Conservation (phyloP, 2,888 invertebrate species). For the Ferrisia virgata region DNA sequence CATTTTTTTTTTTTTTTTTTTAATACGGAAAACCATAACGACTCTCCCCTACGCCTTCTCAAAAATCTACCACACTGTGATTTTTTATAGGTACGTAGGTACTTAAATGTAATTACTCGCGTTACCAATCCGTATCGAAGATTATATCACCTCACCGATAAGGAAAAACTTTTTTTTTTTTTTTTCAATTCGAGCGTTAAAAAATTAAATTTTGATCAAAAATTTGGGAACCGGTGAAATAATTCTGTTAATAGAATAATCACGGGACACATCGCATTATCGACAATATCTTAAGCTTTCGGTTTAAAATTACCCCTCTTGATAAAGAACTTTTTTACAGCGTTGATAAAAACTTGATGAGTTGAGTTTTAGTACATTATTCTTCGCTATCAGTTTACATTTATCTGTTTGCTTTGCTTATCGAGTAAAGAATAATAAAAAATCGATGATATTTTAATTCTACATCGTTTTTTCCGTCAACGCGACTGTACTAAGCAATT, state of each 20-base stretch:
- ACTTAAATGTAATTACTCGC: too few relatives aligned
- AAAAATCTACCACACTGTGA: too few relatives aligned
- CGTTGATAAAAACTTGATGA: slow-evolving; percentile 10
- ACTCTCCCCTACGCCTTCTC: too few relatives aligned
- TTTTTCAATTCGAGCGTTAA: too few relatives aligned
- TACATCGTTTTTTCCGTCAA: not conserved
- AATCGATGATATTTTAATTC: slow-evolving; percentile 11
- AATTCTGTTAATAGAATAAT: slow-evolving; percentile 8
- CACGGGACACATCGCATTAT: slow-evolving; percentile 28
- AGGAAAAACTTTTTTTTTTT: too few relatives aligned
- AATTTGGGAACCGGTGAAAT: slow-evolving; percentile 24
- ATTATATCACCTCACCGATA: too few relatives aligned
- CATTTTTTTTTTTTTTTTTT: too few relatives aligned
- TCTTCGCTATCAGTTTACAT: slow-evolving; percentile 8
- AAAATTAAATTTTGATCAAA: not conserved
- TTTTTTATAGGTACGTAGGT: too few relatives aligned
- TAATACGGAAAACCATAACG: too few relatives aligned
- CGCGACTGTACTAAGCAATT: not conserved
- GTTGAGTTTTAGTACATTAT: not conserved
- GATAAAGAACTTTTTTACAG: slow-evolving; percentile 23
- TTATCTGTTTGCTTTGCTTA: slow-evolving; percentile 37
- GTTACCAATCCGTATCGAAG: too few relatives aligned
- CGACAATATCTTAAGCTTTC: slow-evolving; percentile 30
- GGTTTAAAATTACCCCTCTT: slow-evolving; percentile 28
- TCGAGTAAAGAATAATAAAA: slow-evolving; percentile 22